These are phyloP conservation scores for Phrynocephalus guinanensis DNA, from an alignment of 2,797 vertebrate genomes.

Conservation along the genomic window DNA sequence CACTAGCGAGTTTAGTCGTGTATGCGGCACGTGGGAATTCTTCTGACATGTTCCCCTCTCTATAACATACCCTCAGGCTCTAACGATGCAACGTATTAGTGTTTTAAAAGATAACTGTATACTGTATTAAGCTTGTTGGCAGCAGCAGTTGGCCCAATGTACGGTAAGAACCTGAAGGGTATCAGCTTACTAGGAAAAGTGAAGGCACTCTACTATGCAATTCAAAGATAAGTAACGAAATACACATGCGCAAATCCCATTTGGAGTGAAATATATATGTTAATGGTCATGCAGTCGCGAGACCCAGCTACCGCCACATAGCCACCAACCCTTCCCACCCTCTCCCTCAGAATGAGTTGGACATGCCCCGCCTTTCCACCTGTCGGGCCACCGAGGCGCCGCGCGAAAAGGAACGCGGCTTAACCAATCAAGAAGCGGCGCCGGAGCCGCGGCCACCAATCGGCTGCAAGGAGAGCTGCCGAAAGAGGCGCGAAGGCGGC, in stretches of 20 bases:
- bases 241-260: background rate
- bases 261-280: background rate
- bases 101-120: no score
- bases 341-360: background rate
- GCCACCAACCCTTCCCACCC: background rate
- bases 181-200: background rate
- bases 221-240: background rate
- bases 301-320: background rate
- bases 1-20: no score
- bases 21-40: no score
- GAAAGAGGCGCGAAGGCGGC: background rate
- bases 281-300: background rate
- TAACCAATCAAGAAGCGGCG: constrained; percentile 9
- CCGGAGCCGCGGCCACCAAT: constrained; percentile 2
- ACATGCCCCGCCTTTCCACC: no score
- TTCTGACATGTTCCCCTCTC: no score
- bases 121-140: no score
- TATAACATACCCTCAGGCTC: no score
- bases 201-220: background rate
- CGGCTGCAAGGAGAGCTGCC: fast-evolving
- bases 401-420: fast-evolving
- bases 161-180: background rate
- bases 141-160: no score
- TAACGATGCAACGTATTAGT: no score
- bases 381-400: background rate